Conservation (phyloP, 23 tunicate species). For the Clavelina lepadiformis region DNA sequence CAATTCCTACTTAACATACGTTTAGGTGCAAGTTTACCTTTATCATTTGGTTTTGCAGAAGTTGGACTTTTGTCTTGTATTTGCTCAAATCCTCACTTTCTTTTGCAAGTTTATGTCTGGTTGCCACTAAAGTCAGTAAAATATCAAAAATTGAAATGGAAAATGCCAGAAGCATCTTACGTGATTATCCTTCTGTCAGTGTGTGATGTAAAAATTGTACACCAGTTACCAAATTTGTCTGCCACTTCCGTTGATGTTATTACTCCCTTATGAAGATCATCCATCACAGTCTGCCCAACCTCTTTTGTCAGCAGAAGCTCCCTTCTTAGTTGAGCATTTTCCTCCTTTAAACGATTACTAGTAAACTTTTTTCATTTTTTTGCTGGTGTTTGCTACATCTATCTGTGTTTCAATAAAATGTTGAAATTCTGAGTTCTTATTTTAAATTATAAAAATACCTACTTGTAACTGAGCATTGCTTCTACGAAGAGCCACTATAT, state of each 20-base stretch:
- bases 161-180: too few relatives aligned
- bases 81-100: constrained; percentile 72
- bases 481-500: constrained; percentile 47
- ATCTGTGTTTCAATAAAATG: too few relatives aligned
- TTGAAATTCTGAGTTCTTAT: neutral
- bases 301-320: constrained; percentile 57
- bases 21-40: constrained; percentile 26
- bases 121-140: constrained; percentile 70
- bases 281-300: constrained; percentile 40
- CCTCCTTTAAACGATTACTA: constrained; percentile 56
- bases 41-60: constrained; percentile 80
- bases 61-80: constrained; percentile 84
- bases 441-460: neutral
- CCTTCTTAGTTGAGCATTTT: constrained; percentile 56
- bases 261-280: constrained; percentile 57
- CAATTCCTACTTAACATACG: neutral
- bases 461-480: constrained; percentile 55
- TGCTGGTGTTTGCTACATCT: too few relatives aligned
- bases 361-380: too few relatives aligned
- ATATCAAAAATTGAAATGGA: too few relatives aligned
- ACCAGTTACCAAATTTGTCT: constrained; percentile 68
- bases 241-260: constrained; percentile 65
- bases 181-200: too few relatives aligned
- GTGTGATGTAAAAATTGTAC: neutral
- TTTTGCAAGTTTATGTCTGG: constrained; percentile 45